These are phyloP conservation scores for Batillaria attramentaria DNA, from an alignment of 1,140 invertebrate genomes.

Conservation along the genomic window DNA sequence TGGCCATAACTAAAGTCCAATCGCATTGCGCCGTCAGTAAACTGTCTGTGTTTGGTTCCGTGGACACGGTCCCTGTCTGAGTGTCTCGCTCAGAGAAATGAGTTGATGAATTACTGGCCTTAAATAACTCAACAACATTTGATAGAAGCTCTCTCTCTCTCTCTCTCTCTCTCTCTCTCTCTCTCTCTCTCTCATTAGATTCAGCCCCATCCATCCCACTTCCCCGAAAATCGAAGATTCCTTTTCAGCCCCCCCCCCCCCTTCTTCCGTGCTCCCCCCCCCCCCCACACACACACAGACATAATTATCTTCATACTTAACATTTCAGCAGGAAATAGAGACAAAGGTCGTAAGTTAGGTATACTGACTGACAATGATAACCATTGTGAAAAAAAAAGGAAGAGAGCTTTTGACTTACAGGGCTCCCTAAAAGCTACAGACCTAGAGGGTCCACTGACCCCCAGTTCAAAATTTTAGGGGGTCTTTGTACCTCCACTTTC, in stretches of 20 bases:
- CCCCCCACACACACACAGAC: not conserved
- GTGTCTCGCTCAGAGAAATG: not conserved
- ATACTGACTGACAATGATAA: not conserved
- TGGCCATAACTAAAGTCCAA: no score
- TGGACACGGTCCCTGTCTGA: slow-evolving; percentile 1
- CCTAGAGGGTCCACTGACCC: not conserved
- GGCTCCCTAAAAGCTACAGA: not conserved
- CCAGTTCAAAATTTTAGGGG: no score
- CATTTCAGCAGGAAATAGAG: no score
- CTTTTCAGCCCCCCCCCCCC: not conserved
- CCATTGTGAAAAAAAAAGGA: not conserved
- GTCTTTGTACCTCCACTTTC: no score
- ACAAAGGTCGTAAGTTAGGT: not conserved
- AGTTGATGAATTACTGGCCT: no score
- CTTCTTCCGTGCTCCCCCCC: slow-evolving; percentile 29
- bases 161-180: slow-evolving; percentile 13
- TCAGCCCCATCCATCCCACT: not conserved
- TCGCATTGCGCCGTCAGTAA: no score
- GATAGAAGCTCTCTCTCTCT: not conserved
- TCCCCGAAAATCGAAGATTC: not conserved
- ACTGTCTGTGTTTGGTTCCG: no score
- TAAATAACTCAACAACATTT: no score
- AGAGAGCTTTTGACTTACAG: no score
- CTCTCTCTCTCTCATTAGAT: slow-evolving; percentile 3
- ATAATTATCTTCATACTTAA: no score